Evolutionary conservation across 1,140 invertebrate genomes (phyloP).

Genomic region (Archivesica marissinica): DNA sequence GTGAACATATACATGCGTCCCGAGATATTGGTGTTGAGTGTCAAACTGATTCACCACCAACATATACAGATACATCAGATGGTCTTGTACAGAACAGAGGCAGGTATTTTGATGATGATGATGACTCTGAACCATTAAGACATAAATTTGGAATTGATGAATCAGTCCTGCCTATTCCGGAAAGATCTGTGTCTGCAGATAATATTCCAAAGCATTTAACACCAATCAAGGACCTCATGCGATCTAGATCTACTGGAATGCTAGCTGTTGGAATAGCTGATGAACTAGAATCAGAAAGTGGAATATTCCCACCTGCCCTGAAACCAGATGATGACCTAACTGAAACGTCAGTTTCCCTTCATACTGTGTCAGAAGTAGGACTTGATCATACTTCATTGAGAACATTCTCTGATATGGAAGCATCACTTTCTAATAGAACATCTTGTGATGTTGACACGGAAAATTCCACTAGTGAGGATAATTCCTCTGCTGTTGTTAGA

Average conservation of each 20-base stretch:
- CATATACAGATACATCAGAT: constrained; percentile 46
- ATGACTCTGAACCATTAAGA: constrained; percentile 66
- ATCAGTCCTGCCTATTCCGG: constrained; percentile 67
- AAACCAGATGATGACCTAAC: constrained; percentile 40
- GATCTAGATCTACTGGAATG: constrained; percentile 73
- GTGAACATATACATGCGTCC: neutral
- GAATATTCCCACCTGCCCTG: constrained; percentile 74
- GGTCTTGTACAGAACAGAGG: constrained; percentile 39
- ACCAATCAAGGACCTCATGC: constrained; percentile 55
- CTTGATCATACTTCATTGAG: neutral
- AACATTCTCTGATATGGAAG: constrained; percentile 57
- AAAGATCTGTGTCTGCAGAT: constrained; percentile 68
- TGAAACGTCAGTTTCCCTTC: constrained; percentile 22
- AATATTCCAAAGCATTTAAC: constrained; percentile 67
- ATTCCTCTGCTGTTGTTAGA: constrained; percentile 49
- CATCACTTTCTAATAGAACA: constrained; percentile 51
- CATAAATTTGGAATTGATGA: constrained; percentile 74
- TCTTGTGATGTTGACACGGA: constrained; percentile 14
- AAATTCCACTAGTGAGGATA: constrained; percentile 10
- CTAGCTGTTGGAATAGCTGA: constrained; percentile 67
- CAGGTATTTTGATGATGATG: constrained; percentile 37
- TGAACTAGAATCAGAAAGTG: constrained; percentile 64
- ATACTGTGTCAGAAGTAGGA: constrained; percentile 38
- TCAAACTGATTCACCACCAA: constrained; percentile 15
- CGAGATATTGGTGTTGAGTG: constrained; percentile 4